Evolutionary conservation across 1,140 invertebrate genomes (phyloP), one percentile per base, ranked within the genome.

Genomic region (Drosophila gunungcola): DNA sequence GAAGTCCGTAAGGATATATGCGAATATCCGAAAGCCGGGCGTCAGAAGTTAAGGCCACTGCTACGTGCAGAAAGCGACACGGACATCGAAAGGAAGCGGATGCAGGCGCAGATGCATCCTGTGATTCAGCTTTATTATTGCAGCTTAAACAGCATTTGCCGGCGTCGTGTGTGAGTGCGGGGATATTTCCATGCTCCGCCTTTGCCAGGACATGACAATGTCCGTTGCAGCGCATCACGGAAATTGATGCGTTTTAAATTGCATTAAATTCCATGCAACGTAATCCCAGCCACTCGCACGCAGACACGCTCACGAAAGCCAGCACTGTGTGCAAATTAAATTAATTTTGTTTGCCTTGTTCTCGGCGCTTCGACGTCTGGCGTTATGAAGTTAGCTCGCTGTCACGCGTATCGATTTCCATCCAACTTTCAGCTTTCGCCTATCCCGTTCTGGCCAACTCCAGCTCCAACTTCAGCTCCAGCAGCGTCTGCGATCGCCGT

Each of bases 201-300:
- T 63, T 72, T 64, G 41, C 52, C 36, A 57, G 63, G 58, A 85
- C 55, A 80, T 67, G 61, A 49, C 54, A 63, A 52, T 70, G 51
- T 48, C 53, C 13, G 11, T 42, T 46, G 51, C 77, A 74, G 41
- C 65, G 48, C 46, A 63, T 36, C 73, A 56, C 16, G 56, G 58
- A 73, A 78, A 82, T 82, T 82, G 79, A 82, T 63, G 67, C 61
- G 67, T 80, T 88, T 88, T 80, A 88, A 89, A 88, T 80, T 65
- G 74, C 80, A 83, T 83, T 78, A 78, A 78, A 83, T 58, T 82
- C 60, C 76, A 61, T 43, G 74, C 29, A 67, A 58, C 74, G 73
- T 83, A 83, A 83, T 78, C 58, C 80, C 43, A 46, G 64, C 48
- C 43, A 63, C 54, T 63, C 45, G 57, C 62, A 52, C 54, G 56